Evolutionary conservation across 2,888 invertebrate species (phyloP), one percentile per base, ranked within the genome.

Genomic region (Ochlodes sylvanus): DNA sequence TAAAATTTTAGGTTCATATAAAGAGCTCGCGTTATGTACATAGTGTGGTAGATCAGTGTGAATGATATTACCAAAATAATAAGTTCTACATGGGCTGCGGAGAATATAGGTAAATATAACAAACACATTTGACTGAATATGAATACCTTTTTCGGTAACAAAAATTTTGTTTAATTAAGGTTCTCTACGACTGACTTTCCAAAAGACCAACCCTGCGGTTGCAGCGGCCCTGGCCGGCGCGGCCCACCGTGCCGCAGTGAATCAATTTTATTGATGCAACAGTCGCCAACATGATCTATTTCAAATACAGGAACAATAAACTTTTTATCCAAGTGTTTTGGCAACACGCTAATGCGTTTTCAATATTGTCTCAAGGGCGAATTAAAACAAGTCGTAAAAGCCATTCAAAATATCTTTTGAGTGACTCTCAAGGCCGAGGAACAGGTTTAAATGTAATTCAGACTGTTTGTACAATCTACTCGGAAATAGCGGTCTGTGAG

Each of bases 281-380:
- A 41, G 41, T 52, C 52, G 52, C 38, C 50, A n/a, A 15, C 19
- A 15, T 50, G 27, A 42, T 66, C 66, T 60, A 60, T 66, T 60
- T 66, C 21, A 17, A 52, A 60, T 52, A 58, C 66, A 65, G 64
- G 64, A 57, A 66, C 66, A 60, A 54, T 66, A 66, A 66, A 66
- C 42, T 58, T 65, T 65, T 65, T 64, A 54, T 7, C 52, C 19
- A 12, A 60, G 66, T 66, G 54, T 57, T 60, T 65, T 66, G 27
- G 66, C 52, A 34, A 58, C 21, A 56, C 34, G 27, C 55, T 63
- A 60, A 60, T 60, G 54, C 54, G 66, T 44, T 61, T 60, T 54
- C 66, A 61, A 66, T 66, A 66, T 52, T 66, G 54, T 66, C 60
- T 66, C 60, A 61, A 66, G 66, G 66, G 9, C 60, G 42, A 32